Evolutionary conservation across 2,113 vertebrate species (phyloP).

Genomic region (Gadus macrocephalus): DNA sequence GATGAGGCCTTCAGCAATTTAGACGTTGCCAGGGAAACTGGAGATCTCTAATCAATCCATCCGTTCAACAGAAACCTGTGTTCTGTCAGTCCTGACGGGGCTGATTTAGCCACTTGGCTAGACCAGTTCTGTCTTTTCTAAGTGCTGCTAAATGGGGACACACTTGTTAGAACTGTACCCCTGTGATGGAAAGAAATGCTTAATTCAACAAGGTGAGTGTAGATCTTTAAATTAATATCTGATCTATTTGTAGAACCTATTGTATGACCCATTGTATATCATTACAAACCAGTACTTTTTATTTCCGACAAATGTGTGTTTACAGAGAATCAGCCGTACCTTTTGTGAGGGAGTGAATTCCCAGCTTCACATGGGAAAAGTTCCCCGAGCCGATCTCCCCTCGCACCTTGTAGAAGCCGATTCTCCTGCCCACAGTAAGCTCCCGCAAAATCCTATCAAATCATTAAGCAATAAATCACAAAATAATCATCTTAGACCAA

Average conservation of each 20-base stretch:
- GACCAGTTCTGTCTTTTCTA: slow-evolving; percentile 32
- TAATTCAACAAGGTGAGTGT: too few relatives aligned
- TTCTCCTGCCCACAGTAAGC: slow-evolving; percentile 87
- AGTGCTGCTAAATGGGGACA: slow-evolving; percentile 34
- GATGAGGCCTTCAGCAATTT: slow-evolving; percentile 62
- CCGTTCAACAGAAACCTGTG: slow-evolving; percentile 44
- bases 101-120: slow-evolving; percentile 46
- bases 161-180: slow-evolving; percentile 25
- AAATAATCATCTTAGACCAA: too few relatives aligned
- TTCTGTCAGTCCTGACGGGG: slow-evolving; percentile 36
- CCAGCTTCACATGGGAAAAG: slow-evolving; percentile 96
- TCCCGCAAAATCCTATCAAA: slow-evolving; percentile 82
- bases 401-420: slow-evolving; percentile 93
- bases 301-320: too few relatives aligned
- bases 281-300: too few relatives aligned
- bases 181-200: slow-evolving; percentile 31
- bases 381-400: slow-evolving; percentile 97
- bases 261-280: too few relatives aligned
- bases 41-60: slow-evolving; percentile 59
- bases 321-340: slow-evolving; percentile 65
- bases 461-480: slow-evolving; percentile 19
- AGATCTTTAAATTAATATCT: too few relatives aligned
- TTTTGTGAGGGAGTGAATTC: slow-evolving; percentile 93
- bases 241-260: too few relatives aligned
- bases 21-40: slow-evolving; percentile 53